These are phyloP conservation scores for Cavia aperea DNA, from an alignment of 2,113 vertebrate species.

Conservation along the genomic window DNA sequence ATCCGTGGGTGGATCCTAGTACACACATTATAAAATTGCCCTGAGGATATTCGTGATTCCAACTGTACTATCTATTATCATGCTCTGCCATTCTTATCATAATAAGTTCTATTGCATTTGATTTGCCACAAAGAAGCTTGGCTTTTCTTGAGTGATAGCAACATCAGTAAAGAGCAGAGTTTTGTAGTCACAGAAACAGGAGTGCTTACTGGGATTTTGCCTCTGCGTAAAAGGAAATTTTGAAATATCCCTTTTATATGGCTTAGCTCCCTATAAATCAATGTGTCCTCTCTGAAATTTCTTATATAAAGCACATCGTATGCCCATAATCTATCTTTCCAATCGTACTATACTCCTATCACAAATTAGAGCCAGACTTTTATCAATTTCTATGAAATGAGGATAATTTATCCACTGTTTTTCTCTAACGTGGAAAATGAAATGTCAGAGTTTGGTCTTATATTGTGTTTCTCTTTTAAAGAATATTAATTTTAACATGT, in stretches of 20 bases:
- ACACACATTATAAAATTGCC: neutral
- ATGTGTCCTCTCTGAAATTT: neutral
- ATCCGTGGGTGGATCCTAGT: neutral
- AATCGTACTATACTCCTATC: slow-evolving; percentile 50
- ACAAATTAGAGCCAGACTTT: slow-evolving; percentile 64
- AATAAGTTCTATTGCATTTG: neutral
- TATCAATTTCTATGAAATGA: slow-evolving; percentile 66
- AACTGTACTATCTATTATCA: neutral
- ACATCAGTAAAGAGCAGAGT: neutral
- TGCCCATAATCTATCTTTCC: neutral
- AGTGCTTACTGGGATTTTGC: neutral
- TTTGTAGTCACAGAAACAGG: slow-evolving; percentile 24
- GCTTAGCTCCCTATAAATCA: neutral
- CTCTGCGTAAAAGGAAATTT: slow-evolving; percentile 28
- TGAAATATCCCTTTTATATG: slow-evolving; percentile 8
- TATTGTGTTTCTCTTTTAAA: slow-evolving; percentile 28
- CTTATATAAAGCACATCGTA: neutral
- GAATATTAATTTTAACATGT: slow-evolving; percentile 49
- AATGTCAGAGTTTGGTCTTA: slow-evolving; percentile 55
- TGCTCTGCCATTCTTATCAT: neutral
- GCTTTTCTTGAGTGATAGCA: neutral
- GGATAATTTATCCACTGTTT: slow-evolving; percentile 45
- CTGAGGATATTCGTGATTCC: neutral
- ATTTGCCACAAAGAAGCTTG: neutral
- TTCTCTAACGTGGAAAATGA: slow-evolving; percentile 43